A percentile compares a stretch with the other conserved stretches of the same genome.
phyloP scores from a whole-genome alignment of 2,113 vertebrate genomes.

The Madoqua kirkii region DNA sequence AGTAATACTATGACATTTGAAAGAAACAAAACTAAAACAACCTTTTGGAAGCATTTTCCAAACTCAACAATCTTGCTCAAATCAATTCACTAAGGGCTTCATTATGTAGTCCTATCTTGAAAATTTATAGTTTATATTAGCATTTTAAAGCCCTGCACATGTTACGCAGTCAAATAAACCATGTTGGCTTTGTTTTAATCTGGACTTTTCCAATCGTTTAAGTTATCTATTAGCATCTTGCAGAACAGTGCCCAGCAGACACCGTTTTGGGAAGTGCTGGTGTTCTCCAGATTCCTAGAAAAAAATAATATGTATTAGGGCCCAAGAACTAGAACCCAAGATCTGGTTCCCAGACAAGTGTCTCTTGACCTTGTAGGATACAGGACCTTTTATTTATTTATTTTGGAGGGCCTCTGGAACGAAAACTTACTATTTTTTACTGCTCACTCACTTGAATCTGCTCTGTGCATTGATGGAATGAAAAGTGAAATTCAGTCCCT shows the following conservation, averaged over 20 bases:
- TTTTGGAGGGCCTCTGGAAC: background rate
- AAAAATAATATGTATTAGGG: background rate
- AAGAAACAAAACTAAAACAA: background rate
- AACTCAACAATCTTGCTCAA: background rate
- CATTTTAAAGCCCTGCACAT: background rate
- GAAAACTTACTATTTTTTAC: background rate
- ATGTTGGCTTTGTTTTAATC: conserved; percentile 10
- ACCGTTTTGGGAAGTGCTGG: background rate
- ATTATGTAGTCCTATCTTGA: background rate
- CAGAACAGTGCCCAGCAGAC: background rate
- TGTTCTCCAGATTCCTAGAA: background rate
- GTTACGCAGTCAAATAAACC: background rate
- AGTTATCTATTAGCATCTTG: background rate
- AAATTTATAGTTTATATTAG: background rate
- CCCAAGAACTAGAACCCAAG: background rate
- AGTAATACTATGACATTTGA: background rate
- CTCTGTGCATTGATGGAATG: background rate
- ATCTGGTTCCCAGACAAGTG: background rate
- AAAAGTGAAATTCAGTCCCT: background rate
- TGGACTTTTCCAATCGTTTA: background rate
- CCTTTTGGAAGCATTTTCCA: background rate
- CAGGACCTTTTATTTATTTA: background rate
- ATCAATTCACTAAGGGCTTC: background rate
- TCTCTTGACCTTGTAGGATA: background rate
- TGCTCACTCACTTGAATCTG: background rate